Evolutionary conservation across 2,888 invertebrate genomes (phyloP).

Genomic region (Gnatocerus cornutus): DNA sequence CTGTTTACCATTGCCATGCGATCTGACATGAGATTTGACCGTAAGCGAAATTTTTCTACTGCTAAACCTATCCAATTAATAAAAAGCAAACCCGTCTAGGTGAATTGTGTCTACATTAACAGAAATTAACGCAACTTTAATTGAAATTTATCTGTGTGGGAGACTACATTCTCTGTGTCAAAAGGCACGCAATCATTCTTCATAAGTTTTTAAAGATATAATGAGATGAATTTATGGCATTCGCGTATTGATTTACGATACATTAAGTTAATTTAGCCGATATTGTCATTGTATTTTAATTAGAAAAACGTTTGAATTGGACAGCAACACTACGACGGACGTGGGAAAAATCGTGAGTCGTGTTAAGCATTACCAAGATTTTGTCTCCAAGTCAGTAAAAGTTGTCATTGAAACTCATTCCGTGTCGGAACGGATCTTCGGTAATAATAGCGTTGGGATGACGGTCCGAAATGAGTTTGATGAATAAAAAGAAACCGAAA

Average conservation of each 20-base stretch:
- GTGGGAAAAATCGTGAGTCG: slow-evolving; percentile 40
- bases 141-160: slow-evolving; percentile 40
- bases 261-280: slow-evolving; percentile 29
- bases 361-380: slow-evolving; percentile 20
- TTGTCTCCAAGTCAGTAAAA: not conserved
- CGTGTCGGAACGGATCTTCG: slow-evolving; percentile 20
- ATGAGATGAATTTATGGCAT: slow-evolving; percentile 46
- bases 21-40: slow-evolving; percentile 38
- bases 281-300: slow-evolving; percentile 44
- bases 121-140: slow-evolving; percentile 39
- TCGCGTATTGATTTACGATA: slow-evolving; percentile 35
- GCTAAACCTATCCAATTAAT: slow-evolving; percentile 18
- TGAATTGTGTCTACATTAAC: slow-evolving; percentile 34
- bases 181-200: slow-evolving; percentile 37
- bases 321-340: slow-evolving; percentile 9
- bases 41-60: slow-evolving; percentile 31
- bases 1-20: slow-evolving; percentile 41
- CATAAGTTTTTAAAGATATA: slow-evolving; percentile 41
- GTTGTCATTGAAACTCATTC: slow-evolving; percentile 3
- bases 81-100: slow-evolving; percentile 19
- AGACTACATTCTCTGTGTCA: slow-evolving; percentile 27
- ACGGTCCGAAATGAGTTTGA: slow-evolving; percentile 15
- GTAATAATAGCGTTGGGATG: slow-evolving; percentile 15
- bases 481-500: slow-evolving; percentile 27
- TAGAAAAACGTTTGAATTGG: slow-evolving; percentile 16